Conservation (phyloP, 2,797 vertebrate genomes). For the Hippopotamyrus pictus region DNA sequence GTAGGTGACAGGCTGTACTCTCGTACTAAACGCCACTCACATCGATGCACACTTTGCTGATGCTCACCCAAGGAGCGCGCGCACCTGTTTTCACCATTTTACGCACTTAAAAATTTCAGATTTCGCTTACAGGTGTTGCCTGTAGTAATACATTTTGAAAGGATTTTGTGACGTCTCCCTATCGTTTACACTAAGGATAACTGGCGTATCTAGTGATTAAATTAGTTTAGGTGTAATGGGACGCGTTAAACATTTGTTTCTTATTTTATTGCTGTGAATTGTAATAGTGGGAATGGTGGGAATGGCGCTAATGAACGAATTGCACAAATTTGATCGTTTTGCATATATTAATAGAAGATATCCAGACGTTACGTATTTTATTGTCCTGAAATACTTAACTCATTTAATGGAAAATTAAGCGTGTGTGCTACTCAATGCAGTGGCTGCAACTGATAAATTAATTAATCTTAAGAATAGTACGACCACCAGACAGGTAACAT, state of each 20-base stretch:
- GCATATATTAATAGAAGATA: not conserved
- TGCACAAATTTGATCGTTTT: not conserved
- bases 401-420: not conserved
- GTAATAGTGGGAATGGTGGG: not conserved
- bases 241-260: not conserved
- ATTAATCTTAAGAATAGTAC: conserved; percentile 7
- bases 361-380: not conserved
- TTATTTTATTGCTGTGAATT: not conserved
- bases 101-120: not conserved
- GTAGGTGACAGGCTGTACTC: not conserved
- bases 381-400: not conserved
- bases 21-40: not conserved
- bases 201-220: not conserved
- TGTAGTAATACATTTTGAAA: not conserved
- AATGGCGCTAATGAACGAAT: not conserved
- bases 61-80: not conserved
- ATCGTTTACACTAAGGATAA: not conserved
- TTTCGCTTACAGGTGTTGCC: not conserved
- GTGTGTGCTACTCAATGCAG: not conserved
- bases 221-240: not conserved
- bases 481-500: conserved; percentile 40
- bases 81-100: not conserved
- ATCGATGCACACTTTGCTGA: not conserved
- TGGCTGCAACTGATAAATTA: not conserved
- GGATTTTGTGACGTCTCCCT: not conserved